phyloP scores from a whole-genome alignment of 2,888 invertebrate genomes.

The Punctoribates punctum region DNA sequence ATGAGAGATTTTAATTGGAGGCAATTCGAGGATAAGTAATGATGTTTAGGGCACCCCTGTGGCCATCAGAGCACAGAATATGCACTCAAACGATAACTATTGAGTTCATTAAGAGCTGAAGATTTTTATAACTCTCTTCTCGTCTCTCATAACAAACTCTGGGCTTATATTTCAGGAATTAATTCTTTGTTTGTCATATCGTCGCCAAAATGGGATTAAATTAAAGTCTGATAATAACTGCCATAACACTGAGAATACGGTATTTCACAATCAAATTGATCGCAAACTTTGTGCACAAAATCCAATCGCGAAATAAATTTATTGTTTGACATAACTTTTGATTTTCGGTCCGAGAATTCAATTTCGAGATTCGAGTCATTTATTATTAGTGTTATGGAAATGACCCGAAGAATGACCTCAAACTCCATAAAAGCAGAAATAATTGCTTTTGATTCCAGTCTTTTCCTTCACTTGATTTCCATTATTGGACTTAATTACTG shows the following conservation, averaged over 20 bases:
- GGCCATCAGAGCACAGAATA: neutral
- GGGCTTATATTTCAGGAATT: neutral
- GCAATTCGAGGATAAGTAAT: too few relatives aligned
- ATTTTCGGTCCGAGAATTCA: too few relatives aligned
- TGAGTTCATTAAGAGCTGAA: slow-evolving; percentile 11
- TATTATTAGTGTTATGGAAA: too few relatives aligned
- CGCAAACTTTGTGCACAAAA: neutral
- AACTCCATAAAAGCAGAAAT: neutral
- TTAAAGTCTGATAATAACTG: neutral
- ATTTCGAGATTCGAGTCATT: too few relatives aligned
- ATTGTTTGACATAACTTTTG: too few relatives aligned
- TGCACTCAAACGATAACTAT: neutral
- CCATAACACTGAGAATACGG: neutral
- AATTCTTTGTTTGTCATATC: neutral
- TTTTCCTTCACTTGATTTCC: neutral
- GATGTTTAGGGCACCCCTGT: too few relatives aligned
- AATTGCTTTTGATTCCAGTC: too few relatives aligned
- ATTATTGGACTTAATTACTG: neutral
- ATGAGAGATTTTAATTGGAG: too few relatives aligned
- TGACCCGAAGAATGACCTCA: too few relatives aligned
- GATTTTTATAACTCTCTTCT: slow-evolving; percentile 17
- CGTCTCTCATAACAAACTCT: neutral
- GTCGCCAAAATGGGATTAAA: neutral
- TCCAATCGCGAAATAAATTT: too few relatives aligned
- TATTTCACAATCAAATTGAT: neutral